Base-by-base conservation (phyloP, 1,140 invertebrate species). In the Rhopalosiphum padi region DNA sequence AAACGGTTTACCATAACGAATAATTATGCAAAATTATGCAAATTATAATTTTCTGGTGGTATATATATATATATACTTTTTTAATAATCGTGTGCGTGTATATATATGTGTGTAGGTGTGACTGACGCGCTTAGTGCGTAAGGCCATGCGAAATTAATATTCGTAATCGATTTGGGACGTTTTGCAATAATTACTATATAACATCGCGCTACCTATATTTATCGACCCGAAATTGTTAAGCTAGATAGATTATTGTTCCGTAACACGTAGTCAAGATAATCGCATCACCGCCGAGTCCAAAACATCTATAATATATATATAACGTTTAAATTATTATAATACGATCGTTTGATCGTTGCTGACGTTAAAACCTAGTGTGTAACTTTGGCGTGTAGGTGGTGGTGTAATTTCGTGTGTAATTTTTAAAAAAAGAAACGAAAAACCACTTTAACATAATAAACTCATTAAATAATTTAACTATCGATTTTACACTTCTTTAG, bases 21-120 rank as follows among this genome's bases (percentile, higher is more conserved):
- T 88, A 48, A 88, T 48, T 88, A 88, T 88, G 86, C n/a, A 88
- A 88, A 88, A 88, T 51, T 88, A 88, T 88, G 86, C 86, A 88
- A 88, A 88, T 51, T 48, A n/a, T 41, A 21, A 23, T 22, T 9
- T 46, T 15, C 4, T 21, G 7, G 43, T 30, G 30, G 41, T 23
- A 43, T 43, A 46, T 53, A 53, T 60, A n/a, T 4, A n/a, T n/a
- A 68, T 5, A 77, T 68, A n/a, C 15, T 68, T 60, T 25, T 68
- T 68, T 18, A 51, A 30, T 68, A 68, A 25, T 23, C 53, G 53
- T 30, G 60, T 68, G 25, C 60, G 30, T 68, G 60, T 30, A 53
- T 8, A 23, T 21, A 8, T 60, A 30, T n/a, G 43, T 18, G 43
- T 46, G 85, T 87, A 46, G 85, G 85, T 21, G 85, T n/a, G 85